These are phyloP conservation scores for Aselliscus stoliczkanus DNA, from an alignment of 2,797 vertebrate genomes.

Conservation along the genomic window DNA sequence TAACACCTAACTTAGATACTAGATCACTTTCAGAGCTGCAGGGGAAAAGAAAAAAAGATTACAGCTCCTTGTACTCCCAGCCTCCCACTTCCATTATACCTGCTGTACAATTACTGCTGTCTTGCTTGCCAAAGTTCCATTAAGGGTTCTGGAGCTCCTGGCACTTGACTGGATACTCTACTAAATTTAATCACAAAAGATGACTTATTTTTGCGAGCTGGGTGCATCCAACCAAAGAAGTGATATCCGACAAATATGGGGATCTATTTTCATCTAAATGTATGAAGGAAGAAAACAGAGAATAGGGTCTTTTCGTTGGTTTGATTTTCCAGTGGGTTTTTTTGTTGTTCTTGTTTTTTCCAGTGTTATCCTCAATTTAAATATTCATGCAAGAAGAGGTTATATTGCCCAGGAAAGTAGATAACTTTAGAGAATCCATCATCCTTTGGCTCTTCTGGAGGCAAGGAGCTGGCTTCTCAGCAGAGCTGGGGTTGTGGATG, in stretches of 20 bases:
- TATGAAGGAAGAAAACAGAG: neutral
- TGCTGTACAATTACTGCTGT: constrained; percentile 25
- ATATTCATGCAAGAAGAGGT: constrained; percentile 11
- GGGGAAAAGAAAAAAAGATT: neutral
- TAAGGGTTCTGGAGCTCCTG: constrained; percentile 38
- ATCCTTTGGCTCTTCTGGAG: neutral
- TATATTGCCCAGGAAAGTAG: neutral
- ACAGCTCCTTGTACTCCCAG: neutral
- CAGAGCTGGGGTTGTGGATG: neutral
- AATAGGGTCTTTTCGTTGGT: neutral
- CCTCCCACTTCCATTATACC: neutral
- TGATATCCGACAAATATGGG: neutral
- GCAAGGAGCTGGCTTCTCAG: neutral
- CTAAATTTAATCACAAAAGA: constrained; percentile 54
- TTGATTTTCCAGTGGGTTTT: neutral
- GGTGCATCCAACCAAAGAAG: constrained; percentile 28
- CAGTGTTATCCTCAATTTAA: neutral
- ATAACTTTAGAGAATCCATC: neutral
- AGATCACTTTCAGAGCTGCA: constrained; percentile 5
- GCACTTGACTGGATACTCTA: neutral
- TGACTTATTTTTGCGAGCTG: constrained; percentile 39
- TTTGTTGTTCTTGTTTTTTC: neutral
- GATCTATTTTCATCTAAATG: constrained; percentile 27
- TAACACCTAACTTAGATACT: constrained; percentile 29
- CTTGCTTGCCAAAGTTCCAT: constrained; percentile 49